Evolutionary conservation across 2,797 vertebrate genomes (phyloP).

Genomic region (Sebastes steindachneri): DNA sequence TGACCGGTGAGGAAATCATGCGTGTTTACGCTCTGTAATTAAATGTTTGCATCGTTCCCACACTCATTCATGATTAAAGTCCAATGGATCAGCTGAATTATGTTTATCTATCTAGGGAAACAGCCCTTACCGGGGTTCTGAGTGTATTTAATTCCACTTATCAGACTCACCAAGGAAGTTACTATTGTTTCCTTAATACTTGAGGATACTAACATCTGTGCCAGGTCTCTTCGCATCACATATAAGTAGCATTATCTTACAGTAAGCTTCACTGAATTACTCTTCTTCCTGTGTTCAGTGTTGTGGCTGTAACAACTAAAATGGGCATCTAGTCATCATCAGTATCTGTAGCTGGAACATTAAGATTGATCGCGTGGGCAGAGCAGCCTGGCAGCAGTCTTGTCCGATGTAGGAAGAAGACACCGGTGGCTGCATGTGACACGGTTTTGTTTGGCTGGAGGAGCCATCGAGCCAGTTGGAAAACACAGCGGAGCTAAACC

Average conservation of each 20-base stretch:
- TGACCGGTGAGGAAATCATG: conserved; percentile 82
- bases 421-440: neutral
- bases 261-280: neutral
- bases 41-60: neutral
- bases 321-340: neutral
- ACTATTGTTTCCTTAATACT: neutral
- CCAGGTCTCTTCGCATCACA: neutral
- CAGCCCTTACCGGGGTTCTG: neutral
- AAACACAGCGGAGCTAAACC: neutral
- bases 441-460: neutral
- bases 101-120: neutral
- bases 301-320: neutral
- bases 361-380: conserved; percentile 2
- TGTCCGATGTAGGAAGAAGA: neutral
- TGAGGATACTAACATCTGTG: neutral
- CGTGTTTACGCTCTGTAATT: neutral
- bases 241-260: neutral
- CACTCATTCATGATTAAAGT: neutral
- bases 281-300: neutral
- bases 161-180: fast-evolving
- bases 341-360: conserved; percentile 10
- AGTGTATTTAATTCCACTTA: neutral
- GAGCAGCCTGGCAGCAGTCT: neutral
- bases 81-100: neutral
- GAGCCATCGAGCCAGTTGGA: neutral